These are phyloP conservation scores for Anableps anableps DNA, from an alignment of 2,797 vertebrate species.

Conservation along the genomic window DNA sequence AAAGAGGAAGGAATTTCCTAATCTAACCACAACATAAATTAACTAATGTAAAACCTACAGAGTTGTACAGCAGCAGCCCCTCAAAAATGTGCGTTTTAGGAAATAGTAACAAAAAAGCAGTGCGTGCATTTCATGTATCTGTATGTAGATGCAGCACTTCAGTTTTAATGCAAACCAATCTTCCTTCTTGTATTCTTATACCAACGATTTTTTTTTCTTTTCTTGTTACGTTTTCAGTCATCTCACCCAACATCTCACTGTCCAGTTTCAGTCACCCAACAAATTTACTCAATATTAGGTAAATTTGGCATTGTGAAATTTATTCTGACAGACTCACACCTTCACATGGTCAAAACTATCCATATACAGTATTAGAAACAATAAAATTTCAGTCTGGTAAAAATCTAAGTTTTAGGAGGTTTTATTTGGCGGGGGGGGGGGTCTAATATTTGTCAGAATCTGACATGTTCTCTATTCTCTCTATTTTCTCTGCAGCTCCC, in stretches of 20 bases:
- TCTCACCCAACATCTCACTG: conserved; percentile 18
- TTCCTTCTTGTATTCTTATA: conserved; percentile 46
- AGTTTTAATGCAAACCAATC: conserved; percentile 47
- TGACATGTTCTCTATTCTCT: conserved; percentile 1
- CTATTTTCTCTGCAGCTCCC: conserved; percentile 77
- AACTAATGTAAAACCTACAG: neutral
- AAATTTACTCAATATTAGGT: neutral
- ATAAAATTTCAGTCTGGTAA: neutral
- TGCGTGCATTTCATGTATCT: conserved; percentile 8
- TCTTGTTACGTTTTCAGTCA: conserved; percentile 33
- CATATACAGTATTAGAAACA: neutral
- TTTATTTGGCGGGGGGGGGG: neutral
- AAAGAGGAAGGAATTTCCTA: conserved; percentile 22
- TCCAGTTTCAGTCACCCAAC: too few relatives aligned
- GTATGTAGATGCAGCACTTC: conserved; percentile 25
- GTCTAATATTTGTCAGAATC: neutral
- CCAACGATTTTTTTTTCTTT: conserved; percentile 47
- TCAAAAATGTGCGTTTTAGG: neutral
- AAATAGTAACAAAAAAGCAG: conserved; percentile 11
- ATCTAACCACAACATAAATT: conserved; percentile 26
- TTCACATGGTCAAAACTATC: neutral
- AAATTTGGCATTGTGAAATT: neutral
- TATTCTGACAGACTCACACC: neutral
- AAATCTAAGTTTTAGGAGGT: neutral
- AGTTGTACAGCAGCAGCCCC: neutral